Conservation (phyloP, 2,113 vertebrate species). For the Corydoras maculifer region DNA sequence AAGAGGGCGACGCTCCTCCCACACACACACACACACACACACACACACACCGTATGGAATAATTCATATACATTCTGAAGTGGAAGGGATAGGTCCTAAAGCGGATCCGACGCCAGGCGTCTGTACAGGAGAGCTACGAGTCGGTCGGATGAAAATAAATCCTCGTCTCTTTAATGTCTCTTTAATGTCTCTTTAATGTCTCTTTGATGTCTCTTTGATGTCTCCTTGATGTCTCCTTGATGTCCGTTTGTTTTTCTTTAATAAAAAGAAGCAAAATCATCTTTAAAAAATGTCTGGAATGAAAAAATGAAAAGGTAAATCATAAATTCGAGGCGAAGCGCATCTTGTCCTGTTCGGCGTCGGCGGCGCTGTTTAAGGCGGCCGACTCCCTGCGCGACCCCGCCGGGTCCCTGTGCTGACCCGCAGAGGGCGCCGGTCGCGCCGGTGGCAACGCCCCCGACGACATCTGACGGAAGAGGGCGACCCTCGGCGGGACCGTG, state of each 20-base stretch:
- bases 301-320: conserved; percentile 55
- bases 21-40: conserved; percentile 66
- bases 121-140: conserved; percentile 79
- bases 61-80: conserved; percentile 80
- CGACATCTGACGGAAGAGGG: conserved; percentile 93
- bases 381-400: conserved; percentile 74
- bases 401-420: conserved; percentile 76
- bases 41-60: conserved; percentile 57
- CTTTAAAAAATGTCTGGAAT: conserved; percentile 48
- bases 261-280: conserved; percentile 62
- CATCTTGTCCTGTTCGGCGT: conserved; percentile 91
- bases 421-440: conserved; percentile 64
- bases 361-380: conserved; percentile 83
- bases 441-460: conserved; percentile 85
- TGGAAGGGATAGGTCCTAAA: conserved; percentile 84
- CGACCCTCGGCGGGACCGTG: conserved; percentile 80
- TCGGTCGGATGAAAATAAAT: conserved; percentile 68
- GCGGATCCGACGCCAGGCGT: conserved; percentile 84
- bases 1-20: conserved; percentile 69
- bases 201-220: background rate
- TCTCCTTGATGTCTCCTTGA: too few relatives aligned
- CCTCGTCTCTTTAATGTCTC: conserved; percentile 55
- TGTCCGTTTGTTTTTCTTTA: conserved; percentile 44
- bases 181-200: conserved; percentile 50
- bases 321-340: conserved; percentile 97